Evolutionary conservation across 2,113 vertebrate species (phyloP), one percentile per base, ranked within the genome.

Genomic region (Ceyx margarethae): DNA sequence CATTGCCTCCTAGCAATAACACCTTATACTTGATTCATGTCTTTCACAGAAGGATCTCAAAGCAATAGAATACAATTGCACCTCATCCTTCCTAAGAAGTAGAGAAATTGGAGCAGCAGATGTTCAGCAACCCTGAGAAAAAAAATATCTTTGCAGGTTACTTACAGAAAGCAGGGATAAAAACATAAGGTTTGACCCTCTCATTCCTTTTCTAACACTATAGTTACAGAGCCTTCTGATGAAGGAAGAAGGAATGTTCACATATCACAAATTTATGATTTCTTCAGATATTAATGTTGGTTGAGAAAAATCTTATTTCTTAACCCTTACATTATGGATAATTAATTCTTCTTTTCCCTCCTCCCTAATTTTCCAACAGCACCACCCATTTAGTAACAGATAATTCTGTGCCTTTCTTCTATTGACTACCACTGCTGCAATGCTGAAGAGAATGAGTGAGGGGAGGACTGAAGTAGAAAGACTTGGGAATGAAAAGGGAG

Each of bases 311-410:
- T 75, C 90, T 90, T 74, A 95, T 90, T 94, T 92, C 91, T 96
- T 96, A 95, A 93, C 85, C 66, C 85, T 93, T 94, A 75, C 51
- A 93, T 95, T 95, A 96, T 69, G 37, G 94, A 94, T 95, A 97
- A 96, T 96, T 96, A 97, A 95, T 95, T 95, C 94, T 84, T 89
- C 92, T 71, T 96, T 96, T 94, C 89, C 89, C 87, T 96, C 94
- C 92, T 94, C 89, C 89, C 79, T 95, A 95, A 97, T 96, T 95
- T 95, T 82, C 93, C 89, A 94, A 91, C 96, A 94, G 91, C 68
- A 96, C 85, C 96, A 94, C 95, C 94, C 96, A 95, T 95, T 91
- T 89, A 91, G 93, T 79, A 95, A 96, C 78, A 89, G 95, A 95
- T 93, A 95, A 96, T 95, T 96, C 93, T 60, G 73, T 71, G 85